Conservation (phyloP, 2,888 invertebrate genomes). For the Cyclophora punctaria region DNA sequence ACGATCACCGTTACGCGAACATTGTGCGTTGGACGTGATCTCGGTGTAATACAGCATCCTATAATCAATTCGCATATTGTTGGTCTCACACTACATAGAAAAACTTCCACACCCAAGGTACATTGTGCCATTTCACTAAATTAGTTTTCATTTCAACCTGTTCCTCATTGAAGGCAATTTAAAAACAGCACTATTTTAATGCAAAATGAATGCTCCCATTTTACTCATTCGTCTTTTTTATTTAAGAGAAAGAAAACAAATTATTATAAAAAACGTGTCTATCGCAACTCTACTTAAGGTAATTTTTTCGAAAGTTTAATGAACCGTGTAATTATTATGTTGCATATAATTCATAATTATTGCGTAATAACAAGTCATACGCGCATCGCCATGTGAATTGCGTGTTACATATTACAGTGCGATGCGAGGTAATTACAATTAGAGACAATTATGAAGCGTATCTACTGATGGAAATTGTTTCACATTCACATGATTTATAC, state of each 20-base stretch:
- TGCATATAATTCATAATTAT: constrained; percentile 28
- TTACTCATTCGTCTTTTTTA: too few relatives aligned
- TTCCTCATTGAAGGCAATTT: constrained; percentile 7
- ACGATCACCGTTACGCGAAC: constrained; percentile 48
- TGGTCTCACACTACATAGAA: constrained; percentile 9
- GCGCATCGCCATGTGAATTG: constrained; percentile 27
- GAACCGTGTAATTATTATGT: constrained; percentile 13
- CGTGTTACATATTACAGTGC: constrained; percentile 32
- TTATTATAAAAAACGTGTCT: too few relatives aligned
- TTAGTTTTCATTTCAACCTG: constrained; percentile 18
- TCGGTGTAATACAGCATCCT: constrained; percentile 38
- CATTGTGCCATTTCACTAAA: constrained; percentile 16
- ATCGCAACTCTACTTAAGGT: too few relatives aligned
- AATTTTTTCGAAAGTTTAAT: constrained; percentile 13
- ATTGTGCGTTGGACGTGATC: constrained; percentile 57
- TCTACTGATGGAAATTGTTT: constrained; percentile 46
- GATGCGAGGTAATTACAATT: constrained; percentile 40
- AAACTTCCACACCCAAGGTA: constrained; percentile 12
- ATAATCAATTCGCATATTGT: constrained; percentile 42
- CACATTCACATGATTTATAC: constrained; percentile 28
- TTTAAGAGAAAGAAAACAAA: too few relatives aligned
- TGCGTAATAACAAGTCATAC: constrained; percentile 34
- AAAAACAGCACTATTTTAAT: background rate
- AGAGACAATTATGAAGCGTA: constrained; percentile 43
- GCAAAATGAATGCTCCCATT: too few relatives aligned